A percentile compares a stretch with the other conserved stretches of the same genome.
Conservation (phyloP, 23 tunicate genomes). For the Styela plicata region DNA sequence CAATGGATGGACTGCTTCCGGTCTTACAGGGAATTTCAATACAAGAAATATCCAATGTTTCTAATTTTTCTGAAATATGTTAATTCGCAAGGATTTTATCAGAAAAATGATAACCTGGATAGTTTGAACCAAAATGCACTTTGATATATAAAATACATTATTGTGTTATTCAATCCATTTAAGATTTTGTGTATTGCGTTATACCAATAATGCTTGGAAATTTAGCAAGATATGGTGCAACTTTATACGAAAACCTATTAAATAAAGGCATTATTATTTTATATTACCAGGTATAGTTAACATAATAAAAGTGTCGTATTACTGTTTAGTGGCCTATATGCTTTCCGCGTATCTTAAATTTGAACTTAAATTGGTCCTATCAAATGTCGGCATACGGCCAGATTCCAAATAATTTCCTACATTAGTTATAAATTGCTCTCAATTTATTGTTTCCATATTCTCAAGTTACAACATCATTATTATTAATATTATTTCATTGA, state of each 20-base stretch:
- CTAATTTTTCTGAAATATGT: background rate
- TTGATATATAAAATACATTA: no score
- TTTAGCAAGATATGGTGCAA: background rate
- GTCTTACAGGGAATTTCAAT: no score
- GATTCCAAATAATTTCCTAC: background rate
- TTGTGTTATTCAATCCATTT: no score
- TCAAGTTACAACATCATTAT: background rate
- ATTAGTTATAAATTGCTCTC: background rate
- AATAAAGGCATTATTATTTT: background rate
- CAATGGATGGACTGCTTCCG: no score
- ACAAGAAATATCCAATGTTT: background rate
- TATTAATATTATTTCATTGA: background rate
- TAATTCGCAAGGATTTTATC: background rate
- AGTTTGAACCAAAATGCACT: no score
- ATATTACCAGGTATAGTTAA: background rate
- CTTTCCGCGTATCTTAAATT: background rate
- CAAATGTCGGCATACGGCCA: background rate
- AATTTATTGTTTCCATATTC: background rate
- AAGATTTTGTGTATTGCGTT: no score
- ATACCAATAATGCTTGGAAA: no score
- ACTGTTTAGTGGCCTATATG: background rate
- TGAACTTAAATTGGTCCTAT: background rate
- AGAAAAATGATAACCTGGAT: background rate
- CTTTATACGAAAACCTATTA: background rate
- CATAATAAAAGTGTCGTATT: background rate